Evolutionary conservation across 2,888 invertebrate genomes (phyloP).

Genomic region (Sphecodes monilicornis): DNA sequence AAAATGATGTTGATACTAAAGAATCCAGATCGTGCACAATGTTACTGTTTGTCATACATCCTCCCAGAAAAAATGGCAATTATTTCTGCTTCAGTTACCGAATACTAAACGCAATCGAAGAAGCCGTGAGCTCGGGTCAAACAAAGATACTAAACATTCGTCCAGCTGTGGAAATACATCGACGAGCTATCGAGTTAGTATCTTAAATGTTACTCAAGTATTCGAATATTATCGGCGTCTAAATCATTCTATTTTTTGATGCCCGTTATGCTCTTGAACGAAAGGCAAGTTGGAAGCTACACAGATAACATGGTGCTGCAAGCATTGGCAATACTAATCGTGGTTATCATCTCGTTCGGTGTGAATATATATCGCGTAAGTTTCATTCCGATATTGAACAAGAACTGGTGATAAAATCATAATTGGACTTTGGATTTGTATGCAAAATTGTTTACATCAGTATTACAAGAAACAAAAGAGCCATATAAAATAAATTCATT

Average conservation of each 20-base stretch:
- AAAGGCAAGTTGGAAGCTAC: background rate
- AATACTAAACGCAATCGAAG: background rate
- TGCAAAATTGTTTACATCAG: no score
- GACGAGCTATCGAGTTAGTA: background rate
- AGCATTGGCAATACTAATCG: background rate
- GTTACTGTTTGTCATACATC: no score
- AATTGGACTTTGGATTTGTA: no score
- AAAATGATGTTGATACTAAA: no score
- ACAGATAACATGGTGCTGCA: background rate
- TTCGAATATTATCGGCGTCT: background rate
- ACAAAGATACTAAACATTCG: background rate
- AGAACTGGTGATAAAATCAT: background rate
- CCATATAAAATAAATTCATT: no score
- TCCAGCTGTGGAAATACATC: background rate
- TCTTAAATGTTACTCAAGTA: background rate
- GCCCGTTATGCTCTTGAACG: background rate
- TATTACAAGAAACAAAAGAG: no score
- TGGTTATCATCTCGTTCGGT: background rate
- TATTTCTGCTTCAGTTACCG: background rate
- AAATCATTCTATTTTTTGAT: background rate
- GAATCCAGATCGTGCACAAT: no score
- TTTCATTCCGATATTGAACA: background rate
- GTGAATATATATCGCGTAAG: background rate
- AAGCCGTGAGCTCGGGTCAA: background rate
- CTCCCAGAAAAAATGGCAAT: no score